These are phyloP conservation scores for Calidris pygmaea DNA, from an alignment of 2,113 vertebrate genomes.

Conservation along the genomic window DNA sequence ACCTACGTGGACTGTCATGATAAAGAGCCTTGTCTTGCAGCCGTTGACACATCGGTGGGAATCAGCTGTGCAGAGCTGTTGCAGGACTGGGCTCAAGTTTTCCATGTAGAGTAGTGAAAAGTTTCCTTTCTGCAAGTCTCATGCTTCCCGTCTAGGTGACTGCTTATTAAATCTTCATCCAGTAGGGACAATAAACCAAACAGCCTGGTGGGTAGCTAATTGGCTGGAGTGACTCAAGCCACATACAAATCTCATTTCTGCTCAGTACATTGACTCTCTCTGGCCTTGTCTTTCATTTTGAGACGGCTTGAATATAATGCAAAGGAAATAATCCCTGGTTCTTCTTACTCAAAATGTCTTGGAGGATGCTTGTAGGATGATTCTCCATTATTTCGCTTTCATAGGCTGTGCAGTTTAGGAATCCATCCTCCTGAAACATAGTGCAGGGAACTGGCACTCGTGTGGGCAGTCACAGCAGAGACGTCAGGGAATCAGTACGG, in stretches of 20 bases:
- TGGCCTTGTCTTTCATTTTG: constrained; percentile 13
- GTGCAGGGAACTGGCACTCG: accelerated
- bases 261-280: constrained; percentile 12
- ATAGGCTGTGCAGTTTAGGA: background rate
- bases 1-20: background rate
- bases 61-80: background rate
- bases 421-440: background rate
- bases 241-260: constrained; percentile 46
- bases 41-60: background rate
- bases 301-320: background rate
- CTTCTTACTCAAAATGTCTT: background rate
- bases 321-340: background rate
- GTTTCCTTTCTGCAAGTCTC: constrained; percentile 43
- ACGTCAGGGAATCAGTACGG: background rate
- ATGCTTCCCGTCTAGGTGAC: constrained; percentile 44
- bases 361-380: background rate
- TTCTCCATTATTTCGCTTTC: background rate
- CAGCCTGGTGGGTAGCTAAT: constrained; percentile 49
- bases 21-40: background rate
- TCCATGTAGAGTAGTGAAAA: constrained; percentile 4
- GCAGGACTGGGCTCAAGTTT: background rate
- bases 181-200: constrained; percentile 43
- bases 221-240: constrained; percentile 59
- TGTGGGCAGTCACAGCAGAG: background rate
- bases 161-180: constrained; percentile 60